Percentiles rank a stretch among this genome's conserved stretches.
Evolutionary conservation across 2,113 vertebrate species (phyloP).

Genomic region (Callaeas wilsoni): DNA sequence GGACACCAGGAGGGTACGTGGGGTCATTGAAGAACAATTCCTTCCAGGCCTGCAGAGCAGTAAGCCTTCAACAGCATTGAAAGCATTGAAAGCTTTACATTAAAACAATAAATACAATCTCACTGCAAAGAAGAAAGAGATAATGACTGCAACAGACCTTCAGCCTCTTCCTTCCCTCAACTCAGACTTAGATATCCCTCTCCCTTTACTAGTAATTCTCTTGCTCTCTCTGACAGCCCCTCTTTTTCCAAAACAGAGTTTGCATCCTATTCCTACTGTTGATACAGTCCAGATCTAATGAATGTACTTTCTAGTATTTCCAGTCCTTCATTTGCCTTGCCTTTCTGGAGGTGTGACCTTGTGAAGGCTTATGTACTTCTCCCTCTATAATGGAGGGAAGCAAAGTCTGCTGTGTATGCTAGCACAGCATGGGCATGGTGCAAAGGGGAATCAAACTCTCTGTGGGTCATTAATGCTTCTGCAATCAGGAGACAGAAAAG

Average conservation of each 20-base stretch:
- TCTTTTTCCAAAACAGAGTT: background rate
- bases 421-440: background rate
- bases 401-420: background rate
- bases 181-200: background rate
- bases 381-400: background rate
- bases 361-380: background rate
- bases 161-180: background rate
- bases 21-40: background rate
- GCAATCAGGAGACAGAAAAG: background rate
- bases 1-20: background rate
- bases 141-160: background rate
- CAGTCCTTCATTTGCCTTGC: background rate
- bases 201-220: background rate
- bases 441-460: background rate
- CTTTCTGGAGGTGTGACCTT: background rate
- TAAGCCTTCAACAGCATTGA: background rate
- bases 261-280: background rate
- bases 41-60: background rate
- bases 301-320: background rate
- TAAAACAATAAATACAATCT: background rate
- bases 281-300: background rate
- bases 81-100: background rate
- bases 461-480: background rate
- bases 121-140: background rate
- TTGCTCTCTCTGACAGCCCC: background rate